Base-by-base conservation (phyloP, 2,888 invertebrate genomes). In the Tupiocoris notatus region DNA sequence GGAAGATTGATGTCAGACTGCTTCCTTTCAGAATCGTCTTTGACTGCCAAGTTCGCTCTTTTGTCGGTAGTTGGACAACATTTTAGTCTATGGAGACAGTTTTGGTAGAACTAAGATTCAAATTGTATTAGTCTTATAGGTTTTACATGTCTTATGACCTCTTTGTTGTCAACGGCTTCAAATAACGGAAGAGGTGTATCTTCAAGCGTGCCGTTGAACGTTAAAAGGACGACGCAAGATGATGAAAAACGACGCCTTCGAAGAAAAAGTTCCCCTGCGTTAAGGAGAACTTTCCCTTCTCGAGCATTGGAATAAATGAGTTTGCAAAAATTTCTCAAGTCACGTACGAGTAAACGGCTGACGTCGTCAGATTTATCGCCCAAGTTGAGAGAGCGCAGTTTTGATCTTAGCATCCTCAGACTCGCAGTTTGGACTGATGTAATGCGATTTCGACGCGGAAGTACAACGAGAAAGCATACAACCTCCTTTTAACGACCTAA, bases 241-340 rank as follows among this genome's bases (percentile, higher is more conserved):
- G 16, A 3, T 59, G 20, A 17, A 18, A 17, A 59, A n/a, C n/a
- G 59, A 59, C 17, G 7, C n/a, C 59, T 9, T 6, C 17, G 17
- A n/a, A 59, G 6, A 59, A 59, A 59, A 59, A n/a, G 20, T 67
- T 67, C 56, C 7, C 39, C 39, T 22, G 18, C 57, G 16, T 21
- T 18, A 7, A 56, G 20, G 21, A 67, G 20, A 57, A 67, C 67
- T 18, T 67, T 16, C 1, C 39, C 18, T 57, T 21, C 39, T 0
- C 56, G 23, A 57, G 22, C 20, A 67, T 67, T 67, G 67, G 67
- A 57, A 67, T 67, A 67, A 67, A 67, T 67, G 67, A 67, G 57
- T 54, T 54, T 56, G 67, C 39, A 12, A 57, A 67, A 67, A 67
- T 67, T 67, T 39, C 56, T 56, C 56, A 67, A 67, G 67, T 67